phyloP scores from a whole-genome alignment of 2,113 vertebrate species.

The Condylura cristata region DNA sequence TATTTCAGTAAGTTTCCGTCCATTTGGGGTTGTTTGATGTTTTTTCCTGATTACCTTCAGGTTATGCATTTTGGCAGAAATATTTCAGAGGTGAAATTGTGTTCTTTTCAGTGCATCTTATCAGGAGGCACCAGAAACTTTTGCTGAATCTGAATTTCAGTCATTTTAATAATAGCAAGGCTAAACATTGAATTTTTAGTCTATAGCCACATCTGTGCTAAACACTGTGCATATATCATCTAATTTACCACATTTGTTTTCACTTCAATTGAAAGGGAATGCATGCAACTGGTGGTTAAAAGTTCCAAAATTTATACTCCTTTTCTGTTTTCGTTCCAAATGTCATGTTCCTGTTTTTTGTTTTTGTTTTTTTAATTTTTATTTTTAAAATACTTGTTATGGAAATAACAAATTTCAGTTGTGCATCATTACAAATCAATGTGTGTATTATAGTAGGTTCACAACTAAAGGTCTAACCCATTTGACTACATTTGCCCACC shows the following conservation, averaged over 20 bases:
- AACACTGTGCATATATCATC: neutral
- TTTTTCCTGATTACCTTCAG: slow-evolving; percentile 1
- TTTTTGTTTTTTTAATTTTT: neutral
- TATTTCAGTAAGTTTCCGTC: slow-evolving; percentile 5
- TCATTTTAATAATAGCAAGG: neutral
- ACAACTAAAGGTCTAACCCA: too few relatives aligned
- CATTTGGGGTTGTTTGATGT: neutral
- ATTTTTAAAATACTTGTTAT: too few relatives aligned
- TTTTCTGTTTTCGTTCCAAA: neutral
- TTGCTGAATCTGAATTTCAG: neutral
- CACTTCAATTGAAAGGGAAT: neutral
- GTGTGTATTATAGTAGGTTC: too few relatives aligned
- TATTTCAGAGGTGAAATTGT: neutral
- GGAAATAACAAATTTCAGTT: too few relatives aligned
- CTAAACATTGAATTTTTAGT: neutral
- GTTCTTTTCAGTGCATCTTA: neutral
- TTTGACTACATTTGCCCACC: too few relatives aligned
- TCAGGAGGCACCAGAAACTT: neutral
- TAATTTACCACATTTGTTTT: slow-evolving; percentile 9
- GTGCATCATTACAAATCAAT: too few relatives aligned
- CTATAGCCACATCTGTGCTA: neutral
- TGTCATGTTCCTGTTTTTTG: neutral
- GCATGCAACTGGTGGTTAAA: neutral
- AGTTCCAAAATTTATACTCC: neutral
- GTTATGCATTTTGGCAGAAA: neutral